Conservation (phyloP, 2,888 invertebrate species). For the Xanthia togata region DNA sequence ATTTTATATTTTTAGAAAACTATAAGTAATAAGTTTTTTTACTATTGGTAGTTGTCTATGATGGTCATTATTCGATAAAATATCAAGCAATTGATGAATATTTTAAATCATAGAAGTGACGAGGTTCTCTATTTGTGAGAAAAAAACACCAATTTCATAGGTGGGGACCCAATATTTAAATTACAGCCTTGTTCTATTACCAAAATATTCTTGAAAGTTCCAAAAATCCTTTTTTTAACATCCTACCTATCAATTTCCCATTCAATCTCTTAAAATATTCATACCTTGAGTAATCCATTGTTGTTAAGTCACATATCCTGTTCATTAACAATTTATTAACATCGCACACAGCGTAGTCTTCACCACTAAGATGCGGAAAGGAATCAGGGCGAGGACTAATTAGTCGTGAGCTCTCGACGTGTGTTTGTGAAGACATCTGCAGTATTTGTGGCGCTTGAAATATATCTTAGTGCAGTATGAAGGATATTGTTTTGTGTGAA, state of each 20-base stretch:
- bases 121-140: no score
- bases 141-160: no score
- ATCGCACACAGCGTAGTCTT: background rate
- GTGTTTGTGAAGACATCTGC: conserved; percentile 22
- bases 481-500: no score
- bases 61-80: no score
- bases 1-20: no score
- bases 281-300: background rate
- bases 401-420: conserved; percentile 20
- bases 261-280: background rate
- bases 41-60: no score
- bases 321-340: conserved; percentile 32
- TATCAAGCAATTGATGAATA: no score
- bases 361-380: conserved; percentile 34
- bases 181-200: background rate
- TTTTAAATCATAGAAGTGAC: no score
- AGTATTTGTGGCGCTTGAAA: conserved; percentile 21
- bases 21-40: no score
- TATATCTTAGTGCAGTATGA: background rate
- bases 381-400: conserved; percentile 49
- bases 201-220: background rate
- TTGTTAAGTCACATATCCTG: background rate
- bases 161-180: no score
- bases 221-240: background rate
- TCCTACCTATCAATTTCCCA: background rate